Evolutionary conservation across 1,140 invertebrate species (phyloP).

Genomic region (Caenorhabditis latens): DNA sequence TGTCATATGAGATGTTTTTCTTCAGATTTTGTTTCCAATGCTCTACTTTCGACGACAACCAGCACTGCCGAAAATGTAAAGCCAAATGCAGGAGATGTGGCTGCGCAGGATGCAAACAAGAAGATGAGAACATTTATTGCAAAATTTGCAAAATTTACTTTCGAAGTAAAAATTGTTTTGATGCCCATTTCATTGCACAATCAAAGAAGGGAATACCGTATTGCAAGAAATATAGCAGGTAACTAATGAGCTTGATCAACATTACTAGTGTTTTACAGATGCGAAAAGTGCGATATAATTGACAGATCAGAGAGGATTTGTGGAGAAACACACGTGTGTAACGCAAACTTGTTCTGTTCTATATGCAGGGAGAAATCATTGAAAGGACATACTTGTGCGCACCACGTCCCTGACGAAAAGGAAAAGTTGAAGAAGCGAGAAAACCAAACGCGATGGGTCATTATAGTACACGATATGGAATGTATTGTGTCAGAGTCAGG

Average conservation of each 20-base stretch:
- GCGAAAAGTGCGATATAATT: not conserved
- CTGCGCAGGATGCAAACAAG: not conserved
- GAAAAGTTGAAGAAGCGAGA: not conserved
- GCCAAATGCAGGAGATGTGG: not conserved
- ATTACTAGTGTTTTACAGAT: not conserved
- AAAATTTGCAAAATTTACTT: not conserved
- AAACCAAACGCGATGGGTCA: not conserved
- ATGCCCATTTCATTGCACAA: not conserved
- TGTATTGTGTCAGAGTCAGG: not conserved
- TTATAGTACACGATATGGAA: not conserved
- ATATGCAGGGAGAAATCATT: not conserved
- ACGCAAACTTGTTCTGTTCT: not conserved
- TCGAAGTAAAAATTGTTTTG: not conserved
- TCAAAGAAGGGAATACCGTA: not conserved
- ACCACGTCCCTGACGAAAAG: not conserved
- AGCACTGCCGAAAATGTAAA: not conserved
- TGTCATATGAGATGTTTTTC: not conserved
- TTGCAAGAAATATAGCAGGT: not conserved
- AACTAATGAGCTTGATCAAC: not conserved
- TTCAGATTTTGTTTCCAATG: conserved; percentile 9
- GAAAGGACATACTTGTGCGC: not conserved
- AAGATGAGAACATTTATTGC: not conserved
- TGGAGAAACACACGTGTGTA: not conserved
- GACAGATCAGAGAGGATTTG: not conserved
- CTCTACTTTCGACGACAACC: not conserved